phyloP scores from a whole-genome alignment of 2,797 vertebrate genomes.

The Pseudocheirus occidentalis region DNA sequence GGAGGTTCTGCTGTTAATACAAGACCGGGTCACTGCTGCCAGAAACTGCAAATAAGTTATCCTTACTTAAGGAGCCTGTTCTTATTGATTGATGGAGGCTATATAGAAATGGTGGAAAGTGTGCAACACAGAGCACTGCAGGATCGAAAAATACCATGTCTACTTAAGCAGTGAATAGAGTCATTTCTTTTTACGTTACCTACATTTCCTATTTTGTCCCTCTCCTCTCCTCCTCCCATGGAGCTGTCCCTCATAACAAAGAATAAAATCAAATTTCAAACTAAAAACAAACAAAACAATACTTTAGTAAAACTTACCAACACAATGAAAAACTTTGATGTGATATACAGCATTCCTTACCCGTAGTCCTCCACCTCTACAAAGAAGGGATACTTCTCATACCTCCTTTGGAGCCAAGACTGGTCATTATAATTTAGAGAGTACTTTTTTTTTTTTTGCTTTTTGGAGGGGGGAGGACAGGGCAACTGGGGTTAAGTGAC shows the following conservation, averaged over 20 bases:
- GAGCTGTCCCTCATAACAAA: neutral
- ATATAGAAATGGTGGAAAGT: neutral
- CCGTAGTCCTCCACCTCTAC: neutral
- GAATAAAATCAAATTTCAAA: neutral
- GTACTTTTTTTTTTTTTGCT: too few relatives aligned
- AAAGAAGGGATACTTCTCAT: neutral
- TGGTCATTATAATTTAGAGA: neutral
- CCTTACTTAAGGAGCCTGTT: neutral
- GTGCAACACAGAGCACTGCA: neutral
- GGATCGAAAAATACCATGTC: neutral
- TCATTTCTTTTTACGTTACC: neutral
- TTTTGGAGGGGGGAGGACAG: too few relatives aligned
- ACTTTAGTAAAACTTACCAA: neutral
- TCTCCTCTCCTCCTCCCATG: neutral
- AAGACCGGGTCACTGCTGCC: neutral
- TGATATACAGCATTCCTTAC: neutral
- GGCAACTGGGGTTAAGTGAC: too few relatives aligned
- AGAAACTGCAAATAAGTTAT: neutral
- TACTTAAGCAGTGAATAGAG: neutral
- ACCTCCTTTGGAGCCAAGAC: neutral
- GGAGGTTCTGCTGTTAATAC: neutral
- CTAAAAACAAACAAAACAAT: neutral
- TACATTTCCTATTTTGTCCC: neutral
- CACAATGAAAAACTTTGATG: neutral
- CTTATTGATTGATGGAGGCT: neutral